Conservation (phyloP, 2,888 invertebrate species). For the Patella pellucida region DNA sequence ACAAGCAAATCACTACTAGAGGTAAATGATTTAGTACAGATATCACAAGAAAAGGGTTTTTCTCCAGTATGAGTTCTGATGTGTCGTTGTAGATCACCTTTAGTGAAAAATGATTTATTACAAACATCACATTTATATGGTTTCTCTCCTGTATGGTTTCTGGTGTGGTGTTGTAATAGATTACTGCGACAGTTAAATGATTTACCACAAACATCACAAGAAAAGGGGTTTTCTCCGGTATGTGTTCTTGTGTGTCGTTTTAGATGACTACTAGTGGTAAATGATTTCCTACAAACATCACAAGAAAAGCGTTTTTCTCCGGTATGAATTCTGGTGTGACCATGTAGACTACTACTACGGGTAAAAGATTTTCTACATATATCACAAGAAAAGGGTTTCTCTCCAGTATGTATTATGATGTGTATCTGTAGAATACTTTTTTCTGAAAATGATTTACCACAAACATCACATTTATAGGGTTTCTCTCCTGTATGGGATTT, state of each 20-base stretch:
- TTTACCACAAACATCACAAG: conserved; percentile 24
- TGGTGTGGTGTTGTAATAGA: no score
- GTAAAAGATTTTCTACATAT: conserved; percentile 30
- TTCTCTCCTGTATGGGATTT: conserved; percentile 12
- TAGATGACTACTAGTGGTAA: no score
- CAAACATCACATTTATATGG: neutral
- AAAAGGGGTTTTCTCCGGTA: conserved; percentile 15
- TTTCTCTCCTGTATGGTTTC: conserved; percentile 3
- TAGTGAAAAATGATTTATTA: neutral
- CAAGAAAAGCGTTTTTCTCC: no score
- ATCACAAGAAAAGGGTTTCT: conserved; percentile 23
- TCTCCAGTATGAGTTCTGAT: neutral
- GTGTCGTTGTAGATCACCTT: neutral
- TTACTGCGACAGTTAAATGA: no score
- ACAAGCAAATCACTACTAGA: neutral
- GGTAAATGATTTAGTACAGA: neutral
- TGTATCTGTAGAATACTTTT: conserved; percentile 19
- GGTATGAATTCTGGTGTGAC: no score
- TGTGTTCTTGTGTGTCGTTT: no score
- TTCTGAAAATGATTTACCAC: conserved; percentile 16
- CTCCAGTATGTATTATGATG: conserved; percentile 16
- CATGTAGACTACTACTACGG: conserved; percentile 24
- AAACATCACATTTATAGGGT: conserved; percentile 21
- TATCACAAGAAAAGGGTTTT: neutral
- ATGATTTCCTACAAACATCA: no score